A percentile compares a stretch with the other conserved stretches of the same genome.
Conservation (phyloP, 2,797 vertebrate species). For the Lutjanus campechanus region DNA sequence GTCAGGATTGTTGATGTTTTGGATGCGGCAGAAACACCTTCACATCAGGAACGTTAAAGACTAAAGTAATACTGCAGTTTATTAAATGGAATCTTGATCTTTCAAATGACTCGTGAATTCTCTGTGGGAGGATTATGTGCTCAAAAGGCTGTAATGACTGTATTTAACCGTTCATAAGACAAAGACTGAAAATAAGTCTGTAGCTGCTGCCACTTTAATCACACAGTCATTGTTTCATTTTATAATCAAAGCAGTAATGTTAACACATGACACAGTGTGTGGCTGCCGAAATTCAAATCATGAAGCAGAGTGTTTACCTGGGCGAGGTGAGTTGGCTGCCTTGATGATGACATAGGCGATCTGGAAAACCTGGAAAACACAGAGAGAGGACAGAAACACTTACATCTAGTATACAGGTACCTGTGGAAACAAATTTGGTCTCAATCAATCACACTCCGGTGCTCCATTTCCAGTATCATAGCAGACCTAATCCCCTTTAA, state of each 20-base stretch:
- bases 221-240: constrained; percentile 22
- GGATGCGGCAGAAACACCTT: not conserved
- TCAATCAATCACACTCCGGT: not conserved
- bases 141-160: constrained; percentile 24
- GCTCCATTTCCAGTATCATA: not conserved
- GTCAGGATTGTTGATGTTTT: not conserved
- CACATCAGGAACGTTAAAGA: not conserved
- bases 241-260: constrained; percentile 3
- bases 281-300: not conserved
- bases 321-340: constrained; percentile 95
- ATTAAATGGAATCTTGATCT: constrained; percentile 21
- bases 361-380: constrained; percentile 91
- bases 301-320: constrained; percentile 73
- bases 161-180: constrained; percentile 15
- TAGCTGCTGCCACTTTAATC: constrained; percentile 30
- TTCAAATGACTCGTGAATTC: constrained; percentile 6
- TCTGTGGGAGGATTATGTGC: constrained; percentile 29
- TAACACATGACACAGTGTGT: not conserved
- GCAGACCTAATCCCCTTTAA: too few species aligned
- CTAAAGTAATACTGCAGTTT: constrained; percentile 5
- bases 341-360: constrained; percentile 96
- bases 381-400: constrained; percentile 13
- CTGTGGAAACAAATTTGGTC: not conserved
- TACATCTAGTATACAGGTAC: not conserved
- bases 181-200: constrained; percentile 18